These are phyloP conservation scores for Drosophila albomicans DNA, from an alignment of 1,140 invertebrate species.

Conservation along the genomic window DNA sequence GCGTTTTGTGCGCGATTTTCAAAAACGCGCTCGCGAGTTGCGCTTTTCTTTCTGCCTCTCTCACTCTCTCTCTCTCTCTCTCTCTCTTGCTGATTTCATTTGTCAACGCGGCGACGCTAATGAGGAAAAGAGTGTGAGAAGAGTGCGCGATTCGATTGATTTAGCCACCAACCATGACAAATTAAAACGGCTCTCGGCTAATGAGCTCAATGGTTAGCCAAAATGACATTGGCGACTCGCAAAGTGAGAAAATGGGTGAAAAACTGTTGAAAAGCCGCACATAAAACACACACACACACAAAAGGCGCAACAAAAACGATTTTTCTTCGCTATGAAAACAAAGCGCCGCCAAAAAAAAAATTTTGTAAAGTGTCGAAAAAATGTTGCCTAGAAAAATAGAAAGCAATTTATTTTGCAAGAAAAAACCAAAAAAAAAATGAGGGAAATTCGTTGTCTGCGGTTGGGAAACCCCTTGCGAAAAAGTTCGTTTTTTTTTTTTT, in stretches of 20 bases:
- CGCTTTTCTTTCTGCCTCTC: conserved; percentile 19
- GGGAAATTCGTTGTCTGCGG: conserved; percentile 45
- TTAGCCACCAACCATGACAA: conserved; percentile 69
- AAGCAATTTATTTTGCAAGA: conserved; percentile 34
- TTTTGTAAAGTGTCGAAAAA: conserved; percentile 47
- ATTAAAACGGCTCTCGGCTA: conserved; percentile 73
- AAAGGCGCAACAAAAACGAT: conserved; percentile 75
- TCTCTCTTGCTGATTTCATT: conserved; percentile 43
- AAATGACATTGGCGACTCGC: conserved; percentile 5
- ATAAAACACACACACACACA: conserved; percentile 53
- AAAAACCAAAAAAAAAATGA: not conserved
- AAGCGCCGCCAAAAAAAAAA: conserved; percentile 32
- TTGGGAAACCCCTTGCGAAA: conserved; percentile 72
- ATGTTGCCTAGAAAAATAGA: conserved; percentile 46
- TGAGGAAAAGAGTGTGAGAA: conserved; percentile 46
- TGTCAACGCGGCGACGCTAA: conserved; percentile 54
- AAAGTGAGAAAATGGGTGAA: conserved; percentile 23
- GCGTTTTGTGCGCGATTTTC: conserved; percentile 17
- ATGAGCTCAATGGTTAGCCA: conserved; percentile 63
- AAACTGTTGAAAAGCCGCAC: conserved; percentile 71
- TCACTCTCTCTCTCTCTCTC: conserved; percentile 34
- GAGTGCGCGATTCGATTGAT: conserved; percentile 44
- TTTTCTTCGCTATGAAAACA: conserved; percentile 60
- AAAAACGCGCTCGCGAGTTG: conserved; percentile 6
- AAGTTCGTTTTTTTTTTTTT: conserved; percentile 25